A percentile compares a stretch with the other conserved stretches of the same genome.
phyloP scores from a whole-genome alignment of 2,113 vertebrate genomes.

The Athene cunicularia region DNA sequence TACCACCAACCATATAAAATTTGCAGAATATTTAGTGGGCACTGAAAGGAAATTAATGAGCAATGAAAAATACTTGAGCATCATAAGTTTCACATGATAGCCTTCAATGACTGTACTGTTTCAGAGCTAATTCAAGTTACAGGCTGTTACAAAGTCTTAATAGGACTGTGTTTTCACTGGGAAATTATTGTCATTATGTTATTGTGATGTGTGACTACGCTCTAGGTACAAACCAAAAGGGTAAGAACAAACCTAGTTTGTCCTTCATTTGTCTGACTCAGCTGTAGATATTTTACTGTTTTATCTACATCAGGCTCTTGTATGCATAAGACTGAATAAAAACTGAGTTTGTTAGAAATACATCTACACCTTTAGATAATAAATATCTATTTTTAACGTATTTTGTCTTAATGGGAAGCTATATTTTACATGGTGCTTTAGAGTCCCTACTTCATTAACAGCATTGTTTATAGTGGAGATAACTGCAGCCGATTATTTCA shows the following conservation, averaged over 20 bases:
- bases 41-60: neutral
- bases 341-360: neutral
- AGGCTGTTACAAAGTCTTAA: neutral
- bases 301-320: neutral
- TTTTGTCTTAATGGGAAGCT: neutral
- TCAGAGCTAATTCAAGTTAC: neutral
- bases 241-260: rapidly evolving
- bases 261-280: neutral
- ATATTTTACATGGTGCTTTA: neutral
- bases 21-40: neutral
- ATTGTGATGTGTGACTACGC: neutral
- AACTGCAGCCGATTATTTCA: neutral
- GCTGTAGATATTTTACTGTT: neutral
- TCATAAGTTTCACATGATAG: neutral
- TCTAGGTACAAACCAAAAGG: neutral
- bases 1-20: neutral
- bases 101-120: neutral
- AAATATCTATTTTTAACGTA: neutral
- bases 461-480: neutral
- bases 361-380: neutral
- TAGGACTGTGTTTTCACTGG: neutral
- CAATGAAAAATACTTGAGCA: neutral
- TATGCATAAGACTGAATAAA: neutral
- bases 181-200: neutral
- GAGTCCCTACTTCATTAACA: neutral